Base-by-base conservation (phyloP, 2,888 invertebrate species). In the Theodoxus fluviatilis region DNA sequence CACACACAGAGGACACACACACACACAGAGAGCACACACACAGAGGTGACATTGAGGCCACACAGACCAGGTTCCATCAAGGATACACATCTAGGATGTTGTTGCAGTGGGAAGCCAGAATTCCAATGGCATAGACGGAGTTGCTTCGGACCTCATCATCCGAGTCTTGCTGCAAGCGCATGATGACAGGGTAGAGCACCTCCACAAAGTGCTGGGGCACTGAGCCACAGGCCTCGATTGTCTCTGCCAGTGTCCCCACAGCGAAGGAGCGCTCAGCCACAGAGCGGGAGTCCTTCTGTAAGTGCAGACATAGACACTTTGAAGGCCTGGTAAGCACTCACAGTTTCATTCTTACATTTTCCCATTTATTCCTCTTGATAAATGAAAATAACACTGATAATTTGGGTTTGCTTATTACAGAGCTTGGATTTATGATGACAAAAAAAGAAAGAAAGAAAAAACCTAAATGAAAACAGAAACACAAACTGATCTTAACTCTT, bases 121-220 rank as follows among this genome's bases (percentile, higher is more conserved):
- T 93, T 2, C 94, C 94, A 64, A 94, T 87, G 25, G 92, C 93
- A 84, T 90, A 94, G 63, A 92, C 91, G 0, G 93, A 90, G 87
- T 94, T 94, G 82, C 93, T 93, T 68, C 94, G 89, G 0, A 93
- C 92, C 85, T 93, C 93, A 65, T 91, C 90, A 77, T 91, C 91
- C 0, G 89, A 83, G 85, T 93, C 93, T 68, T 89, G 88, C 1
- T 91, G 87, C 64, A 91, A 90, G 67, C 86, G 89, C 71, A 92
- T 87, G 82, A 93, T 91, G 12, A 92, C 83, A 2, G 92, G 91
- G 74, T 92, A 89, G 67, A 94, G 85, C 52, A 90, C 89, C 31
- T 89, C 89, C 9, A 91, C 89, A 81, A 92, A 93, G 25, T 89
- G 88, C 25, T 80, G 81, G 43, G 85, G 78, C 2, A 76, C 90